phyloP scores from a whole-genome alignment of 2,113 vertebrate genomes.

The Numenius arquata region DNA sequence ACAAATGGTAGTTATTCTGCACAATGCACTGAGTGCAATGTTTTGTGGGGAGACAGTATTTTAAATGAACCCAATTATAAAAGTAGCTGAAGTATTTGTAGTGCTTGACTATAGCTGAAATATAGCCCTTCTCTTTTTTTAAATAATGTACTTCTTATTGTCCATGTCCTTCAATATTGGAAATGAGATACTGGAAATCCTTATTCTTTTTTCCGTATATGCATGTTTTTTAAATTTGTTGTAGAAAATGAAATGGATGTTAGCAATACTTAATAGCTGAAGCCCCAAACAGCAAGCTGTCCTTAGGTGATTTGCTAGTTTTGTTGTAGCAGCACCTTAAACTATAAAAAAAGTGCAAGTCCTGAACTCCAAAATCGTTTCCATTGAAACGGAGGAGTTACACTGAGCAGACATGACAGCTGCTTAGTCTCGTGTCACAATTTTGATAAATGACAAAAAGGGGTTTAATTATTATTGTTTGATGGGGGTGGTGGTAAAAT shows the following conservation, averaged over 20 bases:
- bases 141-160: not conserved
- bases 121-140: not conserved
- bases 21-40: not conserved
- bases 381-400: not conserved
- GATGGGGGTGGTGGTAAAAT: rapidly evolving
- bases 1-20: constrained; percentile 1
- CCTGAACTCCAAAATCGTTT: not conserved
- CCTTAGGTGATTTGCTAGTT: not conserved
- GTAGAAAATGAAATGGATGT: not conserved
- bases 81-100: constrained; percentile 28
- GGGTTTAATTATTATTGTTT: not conserved
- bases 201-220: not conserved
- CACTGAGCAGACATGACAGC: not conserved
- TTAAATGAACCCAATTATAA: constrained; percentile 36
- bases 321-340: not conserved
- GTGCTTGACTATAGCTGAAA: not conserved
- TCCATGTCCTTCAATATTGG: not conserved
- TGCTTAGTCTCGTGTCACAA: not conserved
- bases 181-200: not conserved
- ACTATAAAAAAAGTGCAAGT: not conserved
- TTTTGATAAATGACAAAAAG: not conserved
- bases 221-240: not conserved
- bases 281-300: not conserved
- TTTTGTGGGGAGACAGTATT: constrained; percentile 8
- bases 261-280: not conserved